Base-by-base conservation (phyloP, 2,113 vertebrate genomes). In the Globicephala melas region DNA sequence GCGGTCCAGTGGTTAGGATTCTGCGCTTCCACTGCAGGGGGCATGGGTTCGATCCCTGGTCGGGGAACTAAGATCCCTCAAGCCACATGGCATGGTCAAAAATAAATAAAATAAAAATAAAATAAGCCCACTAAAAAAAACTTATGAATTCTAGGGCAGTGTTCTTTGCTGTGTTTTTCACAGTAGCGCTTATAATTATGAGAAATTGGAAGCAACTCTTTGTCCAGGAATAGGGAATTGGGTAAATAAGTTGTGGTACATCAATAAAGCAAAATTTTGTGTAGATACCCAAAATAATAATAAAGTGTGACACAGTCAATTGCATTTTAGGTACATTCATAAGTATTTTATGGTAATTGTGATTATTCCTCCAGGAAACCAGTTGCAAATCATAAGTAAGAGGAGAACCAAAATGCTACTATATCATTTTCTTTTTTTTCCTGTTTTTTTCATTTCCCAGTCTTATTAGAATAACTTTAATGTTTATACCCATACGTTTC, bases 381-480 rank as follows among this genome's bases (percentile, higher is more conserved):
- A 79, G 47, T 38, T 82, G 21, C 9, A 88, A 15, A 17, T 93
- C 47, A 70, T 80, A 97, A 96, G 55, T 53, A 81, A 88, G 84
- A 76, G 58, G 31, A 89, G 5, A 89, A 65, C 36, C 89, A 20
- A 84, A 88, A 88, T 67, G 73, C 36, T 85, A 86, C 4, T 38
- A 86, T 60, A 73, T 93, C 83, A 82, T 73, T 83, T 92, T 86
- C 5, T 41, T 21, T 50, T 83, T 68, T 79, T 84, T 38, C 44
- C 41, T 55, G 20, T 6, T 79, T 28, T 58, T 79, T 31, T 60
- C 21, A 80, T 89, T 87, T 76, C 26, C 25, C 44, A 91, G 17
- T 63, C 50, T 77, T 93, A 96, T 91, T 92, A 91, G n/a, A 77
- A 89, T 44, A 90, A 8, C 73, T 87, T 96, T 97, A 86, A 89